Evolutionary conservation across 2,888 invertebrate species (phyloP).

Genomic region (Scaptomyza parva): DNA sequence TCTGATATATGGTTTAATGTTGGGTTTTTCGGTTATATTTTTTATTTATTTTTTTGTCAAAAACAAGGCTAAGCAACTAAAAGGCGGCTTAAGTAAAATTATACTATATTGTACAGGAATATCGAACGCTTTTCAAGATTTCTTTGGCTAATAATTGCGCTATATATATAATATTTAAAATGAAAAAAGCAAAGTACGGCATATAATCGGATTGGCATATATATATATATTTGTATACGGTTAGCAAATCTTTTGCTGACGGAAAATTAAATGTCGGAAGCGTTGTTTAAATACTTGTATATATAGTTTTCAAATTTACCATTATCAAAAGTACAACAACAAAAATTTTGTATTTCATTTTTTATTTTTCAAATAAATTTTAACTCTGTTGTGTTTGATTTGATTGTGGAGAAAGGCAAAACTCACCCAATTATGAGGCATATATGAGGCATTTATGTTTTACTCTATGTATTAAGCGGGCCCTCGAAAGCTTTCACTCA

Average conservation of each 20-base stretch:
- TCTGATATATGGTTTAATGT: slow-evolving; percentile 15
- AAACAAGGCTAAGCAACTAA: slow-evolving; percentile 44
- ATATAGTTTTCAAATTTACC: slow-evolving; percentile 36
- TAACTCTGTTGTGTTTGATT: slow-evolving; percentile 25
- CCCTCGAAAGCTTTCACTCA: slow-evolving; percentile 80
- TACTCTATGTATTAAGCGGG: slow-evolving; percentile 76
- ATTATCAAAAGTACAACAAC: slow-evolving; percentile 60
- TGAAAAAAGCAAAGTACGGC: slow-evolving; percentile 18
- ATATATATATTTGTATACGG: not conserved
- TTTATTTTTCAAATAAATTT: slow-evolving; percentile 11
- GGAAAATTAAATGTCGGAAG: slow-evolving; percentile 47
- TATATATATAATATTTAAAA: slow-evolving; percentile 14
- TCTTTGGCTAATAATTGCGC: slow-evolving; percentile 32
- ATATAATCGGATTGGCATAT: slow-evolving; percentile 22
- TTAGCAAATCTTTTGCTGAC: slow-evolving; percentile 27
- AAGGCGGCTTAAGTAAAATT: slow-evolving; percentile 27
- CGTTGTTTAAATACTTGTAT: slow-evolving; percentile 48
- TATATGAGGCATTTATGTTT: slow-evolving; percentile 67
- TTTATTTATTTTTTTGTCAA: slow-evolving; percentile 1
- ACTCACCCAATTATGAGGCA: slow-evolving; percentile 81
- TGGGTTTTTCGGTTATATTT: slow-evolving; percentile 15
- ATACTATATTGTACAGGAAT: slow-evolving; percentile 33
- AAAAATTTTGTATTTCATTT: slow-evolving; percentile 33
- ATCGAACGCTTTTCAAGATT: slow-evolving; percentile 15
- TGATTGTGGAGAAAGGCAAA: slow-evolving; percentile 59